Evolutionary conservation across 2,797 vertebrate genomes (phyloP).

Genomic region (Cercopithecus hamlyni): DNA sequence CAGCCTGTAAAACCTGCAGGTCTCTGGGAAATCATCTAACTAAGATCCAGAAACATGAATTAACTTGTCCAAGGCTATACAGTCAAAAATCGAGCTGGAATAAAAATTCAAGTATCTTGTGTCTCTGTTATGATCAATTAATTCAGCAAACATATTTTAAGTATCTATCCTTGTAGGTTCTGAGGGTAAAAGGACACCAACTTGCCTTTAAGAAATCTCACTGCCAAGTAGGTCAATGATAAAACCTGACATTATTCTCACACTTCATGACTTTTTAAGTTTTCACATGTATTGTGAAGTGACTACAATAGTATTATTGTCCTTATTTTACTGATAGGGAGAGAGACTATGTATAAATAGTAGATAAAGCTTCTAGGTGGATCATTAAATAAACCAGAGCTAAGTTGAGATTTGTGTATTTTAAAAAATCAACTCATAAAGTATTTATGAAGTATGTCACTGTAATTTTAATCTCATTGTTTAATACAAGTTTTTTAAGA

Average conservation of each 20-base stretch:
- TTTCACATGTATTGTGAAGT: not conserved
- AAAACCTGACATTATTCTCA: not conserved
- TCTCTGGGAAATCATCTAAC: not conserved
- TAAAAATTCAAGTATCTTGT: slow-evolving; percentile 13
- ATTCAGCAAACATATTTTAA: slow-evolving; percentile 11
- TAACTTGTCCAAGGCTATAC: not conserved
- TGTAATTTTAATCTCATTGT: not conserved
- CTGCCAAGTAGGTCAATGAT: not conserved
- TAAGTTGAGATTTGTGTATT: not conserved
- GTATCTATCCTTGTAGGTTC: not conserved
- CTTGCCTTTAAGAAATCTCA: not conserved
- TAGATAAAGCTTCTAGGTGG: not conserved
- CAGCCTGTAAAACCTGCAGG: not conserved
- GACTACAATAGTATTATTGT: not conserved
- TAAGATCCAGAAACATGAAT: not conserved
- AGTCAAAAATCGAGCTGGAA: not conserved
- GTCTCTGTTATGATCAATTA: slow-evolving; percentile 1
- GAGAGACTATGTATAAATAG: not conserved
- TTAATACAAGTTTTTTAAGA: slow-evolving; percentile 9
- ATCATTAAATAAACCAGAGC: not conserved
- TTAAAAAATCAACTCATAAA: not conserved
- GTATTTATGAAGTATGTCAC: not conserved
- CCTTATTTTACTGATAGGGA: not conserved
- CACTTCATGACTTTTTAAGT: not conserved
- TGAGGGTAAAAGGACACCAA: not conserved